Evolutionary conservation across 2,113 vertebrate species (phyloP).

Genomic region (Opisthocomus hoazin): DNA sequence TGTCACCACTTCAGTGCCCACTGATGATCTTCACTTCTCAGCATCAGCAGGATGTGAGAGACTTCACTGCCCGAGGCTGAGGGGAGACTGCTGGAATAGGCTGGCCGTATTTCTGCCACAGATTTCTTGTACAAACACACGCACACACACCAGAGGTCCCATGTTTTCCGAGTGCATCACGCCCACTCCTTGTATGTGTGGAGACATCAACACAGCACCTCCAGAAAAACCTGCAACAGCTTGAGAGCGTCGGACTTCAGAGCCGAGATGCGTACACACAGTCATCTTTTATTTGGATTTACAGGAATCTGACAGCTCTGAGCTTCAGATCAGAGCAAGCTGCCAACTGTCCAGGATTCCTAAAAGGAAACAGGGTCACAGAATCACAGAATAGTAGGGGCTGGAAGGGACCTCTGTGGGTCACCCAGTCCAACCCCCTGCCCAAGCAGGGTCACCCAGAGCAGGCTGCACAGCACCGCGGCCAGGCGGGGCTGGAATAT

Average conservation of each 20-base stretch:
- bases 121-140: accelerated
- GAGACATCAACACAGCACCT: neutral
- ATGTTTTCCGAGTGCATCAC: neutral
- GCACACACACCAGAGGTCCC: neutral
- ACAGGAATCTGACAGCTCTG: neutral
- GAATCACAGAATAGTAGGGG: no score
- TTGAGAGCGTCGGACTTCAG: neutral
- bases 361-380: neutral
- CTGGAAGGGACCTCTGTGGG: no score
- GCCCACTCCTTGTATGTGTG: neutral
- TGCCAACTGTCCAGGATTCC: neutral
- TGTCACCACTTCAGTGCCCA: neutral
- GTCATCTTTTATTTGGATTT: neutral
- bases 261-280: neutral
- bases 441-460: no score
- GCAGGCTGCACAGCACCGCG: no score
- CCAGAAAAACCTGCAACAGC: neutral
- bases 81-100: neutral
- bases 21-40: neutral
- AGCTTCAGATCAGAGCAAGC: neutral
- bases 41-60: neutral
- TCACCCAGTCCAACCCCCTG: no score
- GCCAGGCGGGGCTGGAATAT: no score
- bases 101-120: neutral
- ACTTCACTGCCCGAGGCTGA: neutral